Evolutionary conservation across 2,888 invertebrate genomes (phyloP).

Genomic region (Seira sanloemensis): DNA sequence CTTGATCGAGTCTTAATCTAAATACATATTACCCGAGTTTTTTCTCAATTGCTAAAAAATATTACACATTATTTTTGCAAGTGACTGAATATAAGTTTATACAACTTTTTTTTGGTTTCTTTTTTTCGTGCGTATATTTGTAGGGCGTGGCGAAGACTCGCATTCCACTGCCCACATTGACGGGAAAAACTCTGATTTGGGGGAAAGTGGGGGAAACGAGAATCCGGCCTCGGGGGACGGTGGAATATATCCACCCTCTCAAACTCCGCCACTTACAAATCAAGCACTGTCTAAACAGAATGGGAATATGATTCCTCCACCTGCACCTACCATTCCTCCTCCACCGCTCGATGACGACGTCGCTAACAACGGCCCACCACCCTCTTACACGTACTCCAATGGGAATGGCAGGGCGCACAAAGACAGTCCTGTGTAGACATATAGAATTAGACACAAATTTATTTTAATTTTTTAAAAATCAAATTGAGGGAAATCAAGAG

Average conservation of each 20-base stretch:
- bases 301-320: conserved; percentile 66
- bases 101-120: conserved; percentile 31
- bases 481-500: too few relatives aligned
- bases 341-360: conserved; percentile 70
- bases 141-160: conserved; percentile 68
- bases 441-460: too few relatives aligned
- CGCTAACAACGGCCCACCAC: conserved; percentile 25
- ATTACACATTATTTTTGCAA: not conserved
- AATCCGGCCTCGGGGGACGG: conserved; percentile 65
- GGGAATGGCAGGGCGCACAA: conserved; percentile 72
- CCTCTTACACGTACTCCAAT: conserved; percentile 61
- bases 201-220: conserved; percentile 70
- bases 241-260: conserved; percentile 68
- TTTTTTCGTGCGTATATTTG: conserved; percentile 37
- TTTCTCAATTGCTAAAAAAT: conserved; percentile 16
- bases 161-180: conserved; percentile 73
- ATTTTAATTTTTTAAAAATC: not conserved
- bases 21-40: conserved; percentile 11
- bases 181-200: conserved; percentile 69
- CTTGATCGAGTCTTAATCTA: conserved; percentile 64
- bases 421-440: conserved; percentile 73
- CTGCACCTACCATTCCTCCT: conserved; percentile 71
- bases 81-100: conserved; percentile 48
- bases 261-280: conserved; percentile 68
- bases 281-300: conserved; percentile 67